Base-by-base conservation (phyloP, 2,888 invertebrate species). In the Tetrapedia diversipes region DNA sequence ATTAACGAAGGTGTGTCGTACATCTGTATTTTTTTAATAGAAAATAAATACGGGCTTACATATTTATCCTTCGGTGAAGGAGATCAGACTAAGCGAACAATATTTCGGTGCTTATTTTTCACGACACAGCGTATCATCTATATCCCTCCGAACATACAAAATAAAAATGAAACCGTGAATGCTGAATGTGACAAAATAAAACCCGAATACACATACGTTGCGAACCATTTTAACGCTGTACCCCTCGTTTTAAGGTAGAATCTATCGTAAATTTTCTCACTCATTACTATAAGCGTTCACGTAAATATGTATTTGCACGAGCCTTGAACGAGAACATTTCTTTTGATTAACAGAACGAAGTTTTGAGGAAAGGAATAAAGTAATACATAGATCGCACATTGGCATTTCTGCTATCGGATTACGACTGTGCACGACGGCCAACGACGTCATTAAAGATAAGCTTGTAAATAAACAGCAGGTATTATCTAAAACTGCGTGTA, bases 1-100 rank as follows among this genome's bases (percentile, higher is more conserved):
- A n/a, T n/a, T n/a, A n/a, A n/a, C n/a, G n/a, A n/a, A n/a, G n/a
- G n/a, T n/a, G n/a, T n/a, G n/a, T n/a, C n/a, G n/a, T n/a, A n/a
- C n/a, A n/a, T n/a, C n/a, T n/a, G n/a, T n/a, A n/a, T n/a, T n/a
- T n/a, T n/a, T n/a, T n/a, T n/a, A n/a, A n/a, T n/a, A n/a, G 22
- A n/a, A 60, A 77, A 59, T 22, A 37, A 19, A n/a, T n/a, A n/a
- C n/a, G n/a, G n/a, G n/a, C n/a, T n/a, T 77, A 77, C 68, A 67
- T 67, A 77, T 53, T 64, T 68, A 22, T 8, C 8, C 27, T 14
- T 8, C 4, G 2, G 39, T 11, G 16, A 39, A 10, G 7, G 32
- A 1, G 68, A 63, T 77, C 63, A 64, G 75, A 75, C 75, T 59
- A 75, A n/a, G 47, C 47, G 37, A 22, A 19, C 37, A 14, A 29